A percentile compares a stretch with the other conserved stretches of the same genome.
phyloP scores from a whole-genome alignment of 2,888 invertebrate species.

The Dendrolimus pini region DNA sequence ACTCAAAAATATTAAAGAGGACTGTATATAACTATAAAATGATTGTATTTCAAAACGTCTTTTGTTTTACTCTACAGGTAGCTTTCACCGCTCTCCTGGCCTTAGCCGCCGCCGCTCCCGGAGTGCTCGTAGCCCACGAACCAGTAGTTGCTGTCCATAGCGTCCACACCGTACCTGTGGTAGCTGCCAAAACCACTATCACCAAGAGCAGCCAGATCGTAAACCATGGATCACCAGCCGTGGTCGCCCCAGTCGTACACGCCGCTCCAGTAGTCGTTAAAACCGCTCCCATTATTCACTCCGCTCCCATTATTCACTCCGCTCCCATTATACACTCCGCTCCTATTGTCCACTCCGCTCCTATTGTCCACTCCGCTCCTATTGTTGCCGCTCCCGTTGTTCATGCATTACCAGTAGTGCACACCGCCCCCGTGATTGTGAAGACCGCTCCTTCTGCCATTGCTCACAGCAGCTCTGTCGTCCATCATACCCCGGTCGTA shows the following conservation, averaged over 20 bases:
- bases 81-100: slow-evolving; percentile 68
- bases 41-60: no score
- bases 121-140: slow-evolving; percentile 35
- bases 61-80: slow-evolving; percentile 39
- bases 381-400: slow-evolving; percentile 27
- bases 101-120: slow-evolving; percentile 64
- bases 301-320: slow-evolving; percentile 31
- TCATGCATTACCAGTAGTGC: slow-evolving; percentile 36
- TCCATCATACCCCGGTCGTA: slow-evolving; percentile 50
- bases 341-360: slow-evolving; percentile 30
- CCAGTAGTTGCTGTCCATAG: slow-evolving; percentile 41
- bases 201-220: slow-evolving; percentile 67
- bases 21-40: no score
- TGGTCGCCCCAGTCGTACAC: slow-evolving; percentile 37
- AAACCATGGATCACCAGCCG: slow-evolving; percentile 55
- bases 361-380: slow-evolving; percentile 32
- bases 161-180: slow-evolving; percentile 50
- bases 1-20: no score
- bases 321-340: slow-evolving; percentile 44
- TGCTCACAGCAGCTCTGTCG: slow-evolving; percentile 59
- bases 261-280: slow-evolving; percentile 37
- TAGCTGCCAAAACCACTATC: slow-evolving; percentile 57
- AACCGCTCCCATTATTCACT: slow-evolving; percentile 33
- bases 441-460: slow-evolving; percentile 57
- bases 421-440: slow-evolving; percentile 48